Base-by-base conservation (phyloP, 2,888 invertebrate species). In the Drosophila setosimentum region DNA sequence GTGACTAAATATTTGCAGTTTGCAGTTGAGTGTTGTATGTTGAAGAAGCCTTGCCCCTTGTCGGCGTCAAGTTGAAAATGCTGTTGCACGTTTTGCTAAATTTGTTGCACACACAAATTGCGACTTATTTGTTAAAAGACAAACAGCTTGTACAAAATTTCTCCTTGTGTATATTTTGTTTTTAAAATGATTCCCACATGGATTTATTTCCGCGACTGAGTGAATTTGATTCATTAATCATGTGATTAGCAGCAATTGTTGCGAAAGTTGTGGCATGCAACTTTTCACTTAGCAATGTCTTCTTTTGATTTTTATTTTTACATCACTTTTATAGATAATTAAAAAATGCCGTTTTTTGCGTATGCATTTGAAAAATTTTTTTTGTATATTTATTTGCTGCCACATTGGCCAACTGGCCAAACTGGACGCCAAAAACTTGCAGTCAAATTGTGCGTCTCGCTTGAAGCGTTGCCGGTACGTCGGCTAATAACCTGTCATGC, bases 401-500 rank as follows among this genome's bases (percentile, higher is more conserved):
- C 50, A 45, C 48, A 62, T 60, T 61, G 33, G 37, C 58, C 62
- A 83, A 87, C 83, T 83, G 69, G 83, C 86, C 86, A 83, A 86
- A 82, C 86, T 72, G 77, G 82, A 80, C 72, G 11, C 72, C 72
- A 49, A 70, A 83, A 73, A 62, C 51, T 57, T 76, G 77, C 79
- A 81, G 70, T 65, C 69, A 81, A 80, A 86, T 88, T 82, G 89
- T 87, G 90, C 87, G 87, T 89, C 67, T 67, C 70, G 68, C 74
- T 77, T 73, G 71, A 74, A 83, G 69, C 80, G 79, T 80, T 76
- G 87, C 83, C 87, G 84, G 78, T 71, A 72, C 75, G 86, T 89
- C 80, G 78, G 68, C 91, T 92, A 91, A 92, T 92, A 92, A 92
- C 92, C 91, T 91, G 92, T 92, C 92, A 86, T 86, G 85, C 92